Conservation (phyloP, 1,140 invertebrate species). For the Bombus superbus region DNA sequence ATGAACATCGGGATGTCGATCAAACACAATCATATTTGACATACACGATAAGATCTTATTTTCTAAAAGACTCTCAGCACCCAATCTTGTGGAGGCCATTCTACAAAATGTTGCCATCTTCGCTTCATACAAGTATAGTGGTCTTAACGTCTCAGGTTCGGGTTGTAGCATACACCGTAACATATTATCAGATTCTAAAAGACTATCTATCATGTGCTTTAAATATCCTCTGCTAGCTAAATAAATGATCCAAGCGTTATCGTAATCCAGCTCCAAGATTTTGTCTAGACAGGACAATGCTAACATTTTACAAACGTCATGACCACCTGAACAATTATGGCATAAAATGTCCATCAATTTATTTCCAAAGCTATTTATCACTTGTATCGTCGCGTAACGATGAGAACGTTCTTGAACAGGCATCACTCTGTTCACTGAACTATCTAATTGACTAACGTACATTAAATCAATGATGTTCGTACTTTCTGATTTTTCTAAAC, state of each 20-base stretch:
- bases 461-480: constrained; percentile 66
- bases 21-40: constrained; percentile 90
- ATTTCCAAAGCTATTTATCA: constrained; percentile 89
- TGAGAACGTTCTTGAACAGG: constrained; percentile 81
- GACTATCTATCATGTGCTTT: constrained; percentile 91
- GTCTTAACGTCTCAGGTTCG: constrained; percentile 87
- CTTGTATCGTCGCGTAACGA: constrained; percentile 79
- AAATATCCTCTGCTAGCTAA: constrained; percentile 92
- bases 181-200: constrained; percentile 89
- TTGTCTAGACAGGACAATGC: constrained; percentile 92
- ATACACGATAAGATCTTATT: constrained; percentile 89
- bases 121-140: constrained; percentile 93
- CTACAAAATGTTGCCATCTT: constrained; percentile 92
- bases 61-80: constrained; percentile 90
- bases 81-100: constrained; percentile 87
- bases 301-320: constrained; percentile 95
- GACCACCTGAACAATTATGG: constrained; percentile 92
- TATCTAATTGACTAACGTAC: constrained; percentile 86
- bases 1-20: constrained; percentile 89
- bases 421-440: constrained; percentile 78
- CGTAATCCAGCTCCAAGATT: constrained; percentile 89
- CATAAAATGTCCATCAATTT: constrained; percentile 92
- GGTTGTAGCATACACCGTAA: constrained; percentile 88
- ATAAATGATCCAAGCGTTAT: constrained; percentile 89
- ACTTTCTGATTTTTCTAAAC: constrained; percentile 80